Percentiles rank a stretch among this genome's conserved stretches.
Conservation (phyloP, 2,797 vertebrate genomes). For the Lepus oiostolus region DNA sequence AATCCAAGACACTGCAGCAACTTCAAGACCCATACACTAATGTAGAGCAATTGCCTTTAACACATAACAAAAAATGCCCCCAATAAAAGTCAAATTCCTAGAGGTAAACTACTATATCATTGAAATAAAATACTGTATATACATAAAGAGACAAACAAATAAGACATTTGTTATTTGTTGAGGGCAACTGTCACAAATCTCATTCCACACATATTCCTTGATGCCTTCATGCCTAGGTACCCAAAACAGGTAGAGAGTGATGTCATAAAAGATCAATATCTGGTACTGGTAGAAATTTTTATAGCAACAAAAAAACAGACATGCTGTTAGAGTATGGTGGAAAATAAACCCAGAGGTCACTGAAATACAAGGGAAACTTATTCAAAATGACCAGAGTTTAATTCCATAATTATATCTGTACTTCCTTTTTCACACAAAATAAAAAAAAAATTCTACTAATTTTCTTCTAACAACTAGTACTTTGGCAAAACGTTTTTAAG, state of each 20-base stretch:
- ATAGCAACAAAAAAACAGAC: constrained; percentile 40
- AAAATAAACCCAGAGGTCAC: background rate
- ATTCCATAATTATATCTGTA: background rate
- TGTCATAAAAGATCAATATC: background rate
- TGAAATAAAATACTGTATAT: constrained; percentile 32
- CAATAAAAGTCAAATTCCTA: constrained; percentile 47
- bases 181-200: constrained; percentile 74
- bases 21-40: background rate
- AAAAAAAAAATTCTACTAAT: constrained; percentile 19
- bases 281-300: constrained; percentile 55
- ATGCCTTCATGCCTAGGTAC: background rate
- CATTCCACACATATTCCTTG: constrained; percentile 37
- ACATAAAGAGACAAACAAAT: background rate
- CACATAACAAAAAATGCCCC: constrained; percentile 30
- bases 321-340: background rate
- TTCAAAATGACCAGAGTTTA: constrained; percentile 3
- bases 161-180: background rate
- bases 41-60: constrained; percentile 44
- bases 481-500: background rate
- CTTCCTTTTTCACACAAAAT: background rate
- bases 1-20: constrained; percentile 1
- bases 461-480: constrained; percentile 24
- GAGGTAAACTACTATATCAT: constrained; percentile 19
- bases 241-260: constrained; percentile 70
- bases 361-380: background rate